Evolutionary conservation across 2,888 invertebrate genomes (phyloP).

Genomic region (Campaea margaritaria): DNA sequence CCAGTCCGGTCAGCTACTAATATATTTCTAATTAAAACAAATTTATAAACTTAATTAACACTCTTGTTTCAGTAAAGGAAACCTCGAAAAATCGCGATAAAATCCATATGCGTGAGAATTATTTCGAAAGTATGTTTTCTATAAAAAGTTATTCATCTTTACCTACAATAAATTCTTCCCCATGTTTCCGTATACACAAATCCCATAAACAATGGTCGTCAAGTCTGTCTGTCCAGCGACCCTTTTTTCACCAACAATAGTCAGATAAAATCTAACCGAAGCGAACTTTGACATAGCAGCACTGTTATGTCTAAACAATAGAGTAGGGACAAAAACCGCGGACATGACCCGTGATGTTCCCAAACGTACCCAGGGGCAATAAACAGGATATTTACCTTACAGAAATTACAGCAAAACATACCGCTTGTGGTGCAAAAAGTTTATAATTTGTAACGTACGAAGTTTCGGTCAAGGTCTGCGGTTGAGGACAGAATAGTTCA

Average conservation of each 20-base stretch:
- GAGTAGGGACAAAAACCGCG: slow-evolving; percentile 34
- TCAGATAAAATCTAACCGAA: slow-evolving; percentile 43
- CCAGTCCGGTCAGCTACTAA: too few species aligned
- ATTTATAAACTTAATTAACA: too few species aligned
- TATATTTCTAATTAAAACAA: too few species aligned
- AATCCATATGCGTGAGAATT: too few species aligned
- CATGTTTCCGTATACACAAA: slow-evolving; percentile 22
- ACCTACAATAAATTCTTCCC: slow-evolving; percentile 14
- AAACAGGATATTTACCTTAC: slow-evolving; percentile 34
- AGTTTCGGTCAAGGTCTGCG: slow-evolving; percentile 16
- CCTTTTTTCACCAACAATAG: slow-evolving; percentile 41
- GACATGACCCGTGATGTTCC: slow-evolving; percentile 26
- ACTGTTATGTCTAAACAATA: slow-evolving; percentile 38
- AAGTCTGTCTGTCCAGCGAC: slow-evolving; percentile 29
- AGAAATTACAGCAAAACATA: slow-evolving; percentile 30
- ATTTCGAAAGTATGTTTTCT: background rate
- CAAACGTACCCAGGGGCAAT: slow-evolving; percentile 34
- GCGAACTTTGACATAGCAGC: slow-evolving; percentile 38
- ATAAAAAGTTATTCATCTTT: background rate
- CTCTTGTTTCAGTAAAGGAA: too few species aligned
- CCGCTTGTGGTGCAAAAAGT: slow-evolving; percentile 34
- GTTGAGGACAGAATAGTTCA: background rate
- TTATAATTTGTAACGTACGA: slow-evolving; percentile 37
- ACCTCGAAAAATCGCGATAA: too few species aligned
- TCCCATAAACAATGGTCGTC: slow-evolving; percentile 32